Evolutionary conservation across 2,888 invertebrate genomes (phyloP), one percentile per base, ranked within the genome.

Genomic region (Nomada hirtipes): DNA sequence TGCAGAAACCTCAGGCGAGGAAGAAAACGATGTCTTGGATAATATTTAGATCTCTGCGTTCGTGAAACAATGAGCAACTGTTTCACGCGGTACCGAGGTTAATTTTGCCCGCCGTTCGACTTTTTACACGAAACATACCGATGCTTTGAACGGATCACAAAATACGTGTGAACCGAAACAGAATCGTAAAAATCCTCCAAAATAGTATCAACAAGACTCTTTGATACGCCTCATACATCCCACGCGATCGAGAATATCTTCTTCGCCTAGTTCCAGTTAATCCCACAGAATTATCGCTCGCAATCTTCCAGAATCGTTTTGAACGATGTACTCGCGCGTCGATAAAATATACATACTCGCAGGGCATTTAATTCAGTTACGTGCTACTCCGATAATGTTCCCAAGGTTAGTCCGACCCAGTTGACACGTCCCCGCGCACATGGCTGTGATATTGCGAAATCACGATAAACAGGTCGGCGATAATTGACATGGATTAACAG

Each of bases 401-500:
- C 57, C 79, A 88, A 85, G 87, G 88, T 78, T 71, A 76, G 57
- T 23, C 63, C 76, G 83, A 81, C 79, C 86, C 69, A 85, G 70
- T 88, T 88, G 81, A 86, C 77, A 73, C 69, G 53, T 68, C 73
- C 72, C 23, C 60, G 52, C 63, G 74, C 63, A 36, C 10, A 68
- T 44, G 63, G 52, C n/a, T 20, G 57, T 57, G 64, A n/a, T 42
- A 72, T 87, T 88, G 81, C 84, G 87, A 87, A 86, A 88, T 80
- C 79, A 42, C 61, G 74, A 63, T 71, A 84, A 83, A 83, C 82
- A 86, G 82, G 73, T 69, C 73, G 71, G 42, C 57, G 86, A 81
- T 88, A 88, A 88, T 87, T 87, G 87, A 73, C 85, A 65, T 68
- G 83, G 70, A 87, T 88, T 87, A 89, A 79, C 86, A 63, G 64